These are phyloP conservation scores for Luscinia megarhynchos DNA, from an alignment of 2,797 vertebrate genomes.

Conservation along the genomic window DNA sequence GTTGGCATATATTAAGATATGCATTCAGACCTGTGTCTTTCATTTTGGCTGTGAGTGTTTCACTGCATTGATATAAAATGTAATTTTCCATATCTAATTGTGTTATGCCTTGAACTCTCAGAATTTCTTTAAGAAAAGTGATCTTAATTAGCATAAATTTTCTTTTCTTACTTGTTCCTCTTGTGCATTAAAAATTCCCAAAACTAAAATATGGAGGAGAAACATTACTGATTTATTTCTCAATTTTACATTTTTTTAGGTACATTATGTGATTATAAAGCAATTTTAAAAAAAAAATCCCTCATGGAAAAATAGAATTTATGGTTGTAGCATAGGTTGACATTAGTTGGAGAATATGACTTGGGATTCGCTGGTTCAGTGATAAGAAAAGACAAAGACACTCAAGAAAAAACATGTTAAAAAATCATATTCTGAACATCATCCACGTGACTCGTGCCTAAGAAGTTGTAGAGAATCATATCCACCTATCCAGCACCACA, in stretches of 20 bases:
- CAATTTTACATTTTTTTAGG: neutral
- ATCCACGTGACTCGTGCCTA: neutral
- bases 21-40: neutral
- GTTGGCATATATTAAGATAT: neutral
- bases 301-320: neutral
- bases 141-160: neutral
- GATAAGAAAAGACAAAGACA: neutral
- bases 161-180: neutral
- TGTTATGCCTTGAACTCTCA: neutral
- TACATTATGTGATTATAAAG: neutral
- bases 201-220: neutral
- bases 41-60: neutral
- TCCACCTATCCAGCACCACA: neutral
- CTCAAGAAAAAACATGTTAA: neutral
- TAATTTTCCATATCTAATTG: neutral
- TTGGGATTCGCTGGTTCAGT: neutral
- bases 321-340: neutral
- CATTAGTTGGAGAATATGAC: neutral
- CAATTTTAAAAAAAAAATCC: neutral
- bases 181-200: neutral
- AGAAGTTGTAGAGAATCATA: neutral
- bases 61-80: neutral
- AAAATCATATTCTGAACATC: neutral
- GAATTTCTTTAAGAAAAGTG: neutral
- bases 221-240: neutral